Conservation (phyloP, 2,888 invertebrate species). For the Melangyna quadrimaculata region DNA sequence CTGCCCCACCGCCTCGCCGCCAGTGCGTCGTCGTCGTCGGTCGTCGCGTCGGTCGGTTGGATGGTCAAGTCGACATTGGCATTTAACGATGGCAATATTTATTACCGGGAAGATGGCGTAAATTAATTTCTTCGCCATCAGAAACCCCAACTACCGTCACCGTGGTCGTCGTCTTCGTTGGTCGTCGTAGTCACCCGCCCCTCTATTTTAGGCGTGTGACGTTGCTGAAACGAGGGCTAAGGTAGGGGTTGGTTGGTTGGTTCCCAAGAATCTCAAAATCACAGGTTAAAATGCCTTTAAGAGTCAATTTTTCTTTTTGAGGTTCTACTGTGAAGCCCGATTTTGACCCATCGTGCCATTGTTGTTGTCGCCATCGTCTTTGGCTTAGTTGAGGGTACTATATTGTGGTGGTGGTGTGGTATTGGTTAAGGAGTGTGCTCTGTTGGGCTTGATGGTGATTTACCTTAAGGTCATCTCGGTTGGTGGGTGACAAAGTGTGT, state of each 20-base stretch:
- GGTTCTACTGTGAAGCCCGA: neutral
- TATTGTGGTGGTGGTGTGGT: too few species aligned
- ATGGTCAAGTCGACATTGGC: slow-evolving; percentile 66
- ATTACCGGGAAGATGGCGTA: slow-evolving; percentile 71
- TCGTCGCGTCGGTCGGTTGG: slow-evolving; percentile 24
- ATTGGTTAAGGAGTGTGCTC: slow-evolving; percentile 44
- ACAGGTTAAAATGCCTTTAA: slow-evolving; percentile 55
- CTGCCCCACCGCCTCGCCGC: too few species aligned
- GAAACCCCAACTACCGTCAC: slow-evolving; percentile 2
- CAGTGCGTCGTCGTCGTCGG: neutral
- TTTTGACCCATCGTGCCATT: neutral
- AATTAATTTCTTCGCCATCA: slow-evolving; percentile 65
- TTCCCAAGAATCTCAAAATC: slow-evolving; percentile 54
- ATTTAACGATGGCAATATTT: slow-evolving; percentile 71
- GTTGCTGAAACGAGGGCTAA: neutral
- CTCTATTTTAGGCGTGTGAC: slow-evolving; percentile 53
- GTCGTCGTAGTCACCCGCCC: slow-evolving; percentile 16
- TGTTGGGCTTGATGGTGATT: slow-evolving; percentile 57
- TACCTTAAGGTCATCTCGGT: slow-evolving; percentile 68
- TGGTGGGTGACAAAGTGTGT: slow-evolving; percentile 68
- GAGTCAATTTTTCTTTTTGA: slow-evolving; percentile 43
- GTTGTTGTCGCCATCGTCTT: too few species aligned
- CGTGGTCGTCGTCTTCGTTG: neutral
- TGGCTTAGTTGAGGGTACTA: neutral
- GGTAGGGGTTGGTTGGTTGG: neutral